Base-by-base conservation (phyloP, 2,797 vertebrate species). In the Steatocranus sp. region DNA sequence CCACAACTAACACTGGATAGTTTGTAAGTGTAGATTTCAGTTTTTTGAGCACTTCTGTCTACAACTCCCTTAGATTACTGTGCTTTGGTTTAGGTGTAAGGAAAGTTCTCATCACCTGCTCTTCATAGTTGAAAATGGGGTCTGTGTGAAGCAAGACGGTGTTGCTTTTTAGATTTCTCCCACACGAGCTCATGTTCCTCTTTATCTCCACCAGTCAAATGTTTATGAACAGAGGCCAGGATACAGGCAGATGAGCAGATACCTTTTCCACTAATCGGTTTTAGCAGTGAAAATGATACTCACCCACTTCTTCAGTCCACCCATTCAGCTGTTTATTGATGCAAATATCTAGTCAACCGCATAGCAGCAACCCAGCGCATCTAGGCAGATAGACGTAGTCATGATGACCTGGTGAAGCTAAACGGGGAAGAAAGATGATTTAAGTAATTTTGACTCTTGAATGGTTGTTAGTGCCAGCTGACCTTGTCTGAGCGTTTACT, bases 41-140 rank as follows among this genome's bases (percentile, higher is more conserved):
- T 61, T 86, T 20, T 75, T 49, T 84, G 73, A 87, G 50, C 84
- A 58, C 17, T 88, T 91, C 54, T 84, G 75, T 91, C 87, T 85
- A 49, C 75, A 85, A 54, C 93, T 94, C 93, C 94, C 92, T 94
- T 91, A 86, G 81, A 84, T 86, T 87, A 86, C 81, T 82, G 63
- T 81, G 86, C 80, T 89, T 84, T 79, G 80, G 38, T 90, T 89
- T 80, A 80, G 83, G 27, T 92, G 75, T 85, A 81, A 20, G 53
- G 79, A 87, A 82, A 84, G 58, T 83, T 81, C 75, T 82, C 87
- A 46, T 77, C 73, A 85, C 75, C 36, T 66, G 74, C 68, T 79
- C 91, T 76, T 90, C 83, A 66, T 83, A 80, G 43, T 79, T 84
- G 53, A 32, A 86, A 30, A 23, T 15, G 25, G 48, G 3, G 15